Base-by-base conservation (phyloP, 2,888 invertebrate species). In the Thymelicus sylvestris region DNA sequence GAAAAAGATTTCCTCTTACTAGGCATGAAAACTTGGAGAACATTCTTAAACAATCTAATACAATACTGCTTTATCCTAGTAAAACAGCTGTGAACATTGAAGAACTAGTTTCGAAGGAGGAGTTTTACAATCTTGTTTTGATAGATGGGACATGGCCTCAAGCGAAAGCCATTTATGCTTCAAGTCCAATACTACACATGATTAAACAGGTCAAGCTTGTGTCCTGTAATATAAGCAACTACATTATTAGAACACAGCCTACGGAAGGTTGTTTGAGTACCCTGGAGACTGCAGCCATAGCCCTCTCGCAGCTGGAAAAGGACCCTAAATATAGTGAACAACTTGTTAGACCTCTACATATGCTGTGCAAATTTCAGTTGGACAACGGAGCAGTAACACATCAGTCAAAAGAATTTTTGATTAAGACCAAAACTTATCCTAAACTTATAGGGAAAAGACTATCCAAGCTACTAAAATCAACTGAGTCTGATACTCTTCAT, bases 81-180 rank as follows among this genome's bases (percentile, higher is more conserved):
- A 95, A 95, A 83, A 92, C 95, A 76, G 96, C 98, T 2, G 91
- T 96, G 66, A 95, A 97, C 81, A 94, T 98, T 74, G 95, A 94
- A 79, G 89, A 89, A 67, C 77, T 93, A 55, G 83, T 89, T 71
- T 89, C 91, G 77, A 89, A 91, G 67, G 79, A 82, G 75, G 90
- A 88, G 59, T 94, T 94, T 10, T 97, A 97, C 83, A 98, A 97
- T 86, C 92, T 98, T 67, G 94, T 98, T 60, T 90, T 98, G 57
- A 95, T 99, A 75, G 98, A 99, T 93, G 98, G 99, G 6, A 99
- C 99, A 10, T 99, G 98, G 98, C 97, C 98, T 0, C 98, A 99
- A 89, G 98, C 98, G 3, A 98, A 98, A 88, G 97, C 98, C 12
- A 98, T 98, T 74, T 98, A 97, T 89, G 95, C 97, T 64, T 96